Evolutionary conservation across 2,113 vertebrate genomes (phyloP), one percentile per base, ranked within the genome.

Genomic region (Anser cygnoides): DNA sequence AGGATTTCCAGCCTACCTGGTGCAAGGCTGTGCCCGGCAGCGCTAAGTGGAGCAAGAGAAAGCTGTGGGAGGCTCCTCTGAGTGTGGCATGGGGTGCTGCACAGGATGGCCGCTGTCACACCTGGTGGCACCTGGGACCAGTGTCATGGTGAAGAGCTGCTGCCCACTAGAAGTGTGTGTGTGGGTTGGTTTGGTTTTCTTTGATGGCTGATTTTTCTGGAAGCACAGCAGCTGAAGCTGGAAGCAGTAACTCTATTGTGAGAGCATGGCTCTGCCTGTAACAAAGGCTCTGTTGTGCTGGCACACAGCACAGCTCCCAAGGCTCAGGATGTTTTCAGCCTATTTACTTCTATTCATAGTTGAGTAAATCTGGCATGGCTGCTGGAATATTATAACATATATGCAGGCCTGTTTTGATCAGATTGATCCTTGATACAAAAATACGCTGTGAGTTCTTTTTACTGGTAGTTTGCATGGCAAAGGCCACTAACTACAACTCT

Each of bases 301-400:
- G 71, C 52, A 46, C 0, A 0, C 59, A 89, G 79, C 75, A 86
- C 76, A 90, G 79, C 1, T 22, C 70, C 57, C 73, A 72, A 75
- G 95, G 93, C 89, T 90, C 95, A 91, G 92, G 92, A 92, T 87
- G 86, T 96, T 96, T 95, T 92, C 92, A 83, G 68, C 92, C 86
- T 87, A 70, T 93, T 95, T 95, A 62, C 79, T 95, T 85, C 83
- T 84, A 72, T 95, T 93, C 4, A 9, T 90, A 29, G 71, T 92
- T 68, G 46, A 94, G 68, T 81, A 90, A 75, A 88, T 86, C 85
- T 81, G 83, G 57, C 39, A 44, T 55, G 72, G 66, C 76, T 93
- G 73, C 61, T 92, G 57, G 31, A 93, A 72, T 92, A 76, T 66
- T 91, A 79, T 25, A 91, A 62, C 31, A 37, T 72, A 17, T 88